Base-by-base conservation (phyloP, 2,888 invertebrate species). In the Amorpha juglandis region DNA sequence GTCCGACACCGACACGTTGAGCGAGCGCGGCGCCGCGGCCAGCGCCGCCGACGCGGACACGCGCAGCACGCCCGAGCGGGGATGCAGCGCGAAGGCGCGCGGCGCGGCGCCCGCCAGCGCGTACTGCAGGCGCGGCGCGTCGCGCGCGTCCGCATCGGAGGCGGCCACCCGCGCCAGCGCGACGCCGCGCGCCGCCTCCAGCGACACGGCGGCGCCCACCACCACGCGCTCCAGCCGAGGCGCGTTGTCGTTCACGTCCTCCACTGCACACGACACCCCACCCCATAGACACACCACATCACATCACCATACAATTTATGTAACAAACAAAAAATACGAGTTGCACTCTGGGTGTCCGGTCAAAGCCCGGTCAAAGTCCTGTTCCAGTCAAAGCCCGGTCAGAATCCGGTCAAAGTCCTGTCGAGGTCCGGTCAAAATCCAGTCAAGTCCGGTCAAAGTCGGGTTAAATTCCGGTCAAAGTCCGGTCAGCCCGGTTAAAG, bases 1-100 rank as follows among this genome's bases (percentile, higher is more conserved):
- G 92, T 99, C 99, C 66, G 98, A 97, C 50, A 98, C 99, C 0
- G 98, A 98, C 45, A 99, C 96, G 92, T 99, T 99, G 68, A 99
- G 94, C 71, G 89, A 84, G 78, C 91, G 90, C 78, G 82, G 80
- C 68, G 95, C 90, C 79, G 96, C 95, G 64, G 94, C 91, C 63
- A 95, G 94, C 71, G 94, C 93, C 63, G 95, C 94, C 72, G 95
- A 95, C 96, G 95, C 96, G 80, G 96, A 96, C 82, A 97, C 83
- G 70, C 79, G 77, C 70, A 89, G 79, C 78, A 88, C 87, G 78
- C 89, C 90, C 50, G 87, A 79, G 79, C 78, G 82, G 76, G 85
- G 66, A 78, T 89, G 74, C 74, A 89, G 77, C 47, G 75, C 68
- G 74, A 87, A 83, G 81, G 72, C 85, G 82, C 70, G 76, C 69